These are phyloP conservation scores for Chaetodon trifasciatus DNA, from an alignment of 2,797 vertebrate genomes.

Conservation along the genomic window DNA sequence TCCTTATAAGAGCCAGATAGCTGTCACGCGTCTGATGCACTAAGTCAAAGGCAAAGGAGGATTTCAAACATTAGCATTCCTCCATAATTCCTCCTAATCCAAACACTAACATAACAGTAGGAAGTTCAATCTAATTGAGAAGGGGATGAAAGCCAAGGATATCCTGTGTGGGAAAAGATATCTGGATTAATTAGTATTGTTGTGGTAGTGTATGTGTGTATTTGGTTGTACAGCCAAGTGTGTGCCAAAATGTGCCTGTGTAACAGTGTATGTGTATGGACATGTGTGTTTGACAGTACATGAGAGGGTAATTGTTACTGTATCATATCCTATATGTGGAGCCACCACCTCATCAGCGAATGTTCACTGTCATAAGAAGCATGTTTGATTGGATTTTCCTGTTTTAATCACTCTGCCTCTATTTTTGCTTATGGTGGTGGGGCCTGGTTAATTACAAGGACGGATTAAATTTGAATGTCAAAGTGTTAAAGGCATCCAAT, in stretches of 20 bases:
- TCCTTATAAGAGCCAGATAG: slow-evolving; percentile 42
- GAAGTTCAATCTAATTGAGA: slow-evolving; percentile 79
- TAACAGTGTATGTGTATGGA: background rate
- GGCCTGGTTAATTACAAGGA: slow-evolving; percentile 69
- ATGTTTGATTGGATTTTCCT: slow-evolving; percentile 82
- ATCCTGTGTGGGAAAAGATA: slow-evolving; percentile 77
- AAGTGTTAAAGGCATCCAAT: slow-evolving; percentile 70
- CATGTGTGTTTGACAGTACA: slow-evolving; percentile 29
- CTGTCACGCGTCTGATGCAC: slow-evolving; percentile 64
- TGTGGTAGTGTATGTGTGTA: slow-evolving; percentile 33
- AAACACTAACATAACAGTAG: slow-evolving; percentile 74
- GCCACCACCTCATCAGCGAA: slow-evolving; percentile 65
- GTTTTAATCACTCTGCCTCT: slow-evolving; percentile 76
- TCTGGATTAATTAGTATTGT: slow-evolving; percentile 82
- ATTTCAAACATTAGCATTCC: slow-evolving; percentile 75
- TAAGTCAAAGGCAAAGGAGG: slow-evolving; percentile 75
- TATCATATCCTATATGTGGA: slow-evolving; percentile 41
- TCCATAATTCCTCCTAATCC: slow-evolving; percentile 79
- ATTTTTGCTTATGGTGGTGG: slow-evolving; percentile 63
- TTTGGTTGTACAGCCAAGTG: slow-evolving; percentile 10
- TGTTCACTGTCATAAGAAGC: slow-evolving; percentile 70
- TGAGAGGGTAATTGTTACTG: slow-evolving; percentile 66
- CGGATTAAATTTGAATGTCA: slow-evolving; percentile 74
- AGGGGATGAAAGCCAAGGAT: slow-evolving; percentile 78
- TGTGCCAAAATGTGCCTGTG: background rate